Evolutionary conservation across 1,140 invertebrate species (phyloP).

Genomic region (Daktulosphaira vitifoliae): DNA sequence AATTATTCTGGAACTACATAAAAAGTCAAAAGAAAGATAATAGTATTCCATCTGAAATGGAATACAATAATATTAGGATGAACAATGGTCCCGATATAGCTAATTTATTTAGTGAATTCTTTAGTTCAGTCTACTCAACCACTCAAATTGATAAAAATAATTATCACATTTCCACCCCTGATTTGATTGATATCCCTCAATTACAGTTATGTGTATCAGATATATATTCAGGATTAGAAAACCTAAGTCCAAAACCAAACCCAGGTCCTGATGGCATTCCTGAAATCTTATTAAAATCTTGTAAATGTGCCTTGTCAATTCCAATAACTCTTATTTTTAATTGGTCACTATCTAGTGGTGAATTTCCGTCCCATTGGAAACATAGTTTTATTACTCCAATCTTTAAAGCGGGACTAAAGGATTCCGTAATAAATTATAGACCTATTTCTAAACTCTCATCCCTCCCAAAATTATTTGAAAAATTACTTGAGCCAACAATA

Average conservation of each 20-base stretch:
- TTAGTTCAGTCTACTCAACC: no score
- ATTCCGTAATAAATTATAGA: not conserved
- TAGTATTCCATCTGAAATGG: not conserved
- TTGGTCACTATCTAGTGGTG: not conserved
- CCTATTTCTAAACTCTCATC: no score
- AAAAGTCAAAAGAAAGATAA: not conserved
- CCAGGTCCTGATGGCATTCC: not conserved
- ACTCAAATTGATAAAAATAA: no score
- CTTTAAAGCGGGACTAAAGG: not conserved
- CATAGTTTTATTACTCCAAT: not conserved
- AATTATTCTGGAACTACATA: not conserved
- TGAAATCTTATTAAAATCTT: not conserved
- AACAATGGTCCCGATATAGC: no score
- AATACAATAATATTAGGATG: not conserved
- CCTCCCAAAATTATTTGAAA: no score
- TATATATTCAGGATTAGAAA: not conserved
- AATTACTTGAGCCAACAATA: not conserved
- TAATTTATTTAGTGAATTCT: no score
- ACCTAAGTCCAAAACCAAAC: not conserved
- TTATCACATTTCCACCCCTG: not conserved
- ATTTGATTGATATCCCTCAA: not conserved
- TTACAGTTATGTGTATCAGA: not conserved
- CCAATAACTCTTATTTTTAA: not conserved
- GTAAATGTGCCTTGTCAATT: not conserved
- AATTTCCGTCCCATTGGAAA: not conserved